A percentile compares a stretch with the other conserved stretches of the same genome.
Evolutionary conservation across 1,140 invertebrate genomes (phyloP).

Genomic region (Pogonomyrmex barbatus): DNA sequence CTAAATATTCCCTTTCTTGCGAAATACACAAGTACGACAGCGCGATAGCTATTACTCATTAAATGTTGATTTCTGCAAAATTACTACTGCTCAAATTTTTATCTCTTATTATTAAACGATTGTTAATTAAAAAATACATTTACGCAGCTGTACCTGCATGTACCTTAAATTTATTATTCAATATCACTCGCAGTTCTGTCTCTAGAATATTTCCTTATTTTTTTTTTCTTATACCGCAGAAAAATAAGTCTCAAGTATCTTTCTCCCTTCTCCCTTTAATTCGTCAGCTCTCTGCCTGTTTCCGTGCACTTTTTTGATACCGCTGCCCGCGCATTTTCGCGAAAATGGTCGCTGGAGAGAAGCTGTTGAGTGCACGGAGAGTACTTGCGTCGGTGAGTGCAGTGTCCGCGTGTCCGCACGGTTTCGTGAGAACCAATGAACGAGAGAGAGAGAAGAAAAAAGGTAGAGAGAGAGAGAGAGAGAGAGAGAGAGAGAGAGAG

Average conservation of each 20-base stretch:
- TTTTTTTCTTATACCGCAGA: not conserved
- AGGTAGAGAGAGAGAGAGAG: not conserved
- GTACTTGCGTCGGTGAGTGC: conserved; percentile 45
- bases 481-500: conserved; percentile 28
- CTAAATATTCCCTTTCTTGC: conserved; percentile 28
- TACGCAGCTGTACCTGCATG: not conserved
- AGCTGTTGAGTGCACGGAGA: conserved; percentile 24
- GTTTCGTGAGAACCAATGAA: conserved; percentile 28
- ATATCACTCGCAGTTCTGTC: not conserved
- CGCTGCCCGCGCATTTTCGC: conserved; percentile 66
- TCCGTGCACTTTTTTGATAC: conserved; percentile 62
- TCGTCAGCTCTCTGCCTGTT: conserved; percentile 44
- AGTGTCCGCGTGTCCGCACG: not conserved
- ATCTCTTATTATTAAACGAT: not conserved
- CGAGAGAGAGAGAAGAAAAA: not conserved
- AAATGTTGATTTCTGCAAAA: not conserved
- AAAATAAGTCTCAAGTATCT: conserved; percentile 26
- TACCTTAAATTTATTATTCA: not conserved
- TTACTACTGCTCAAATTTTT: not conserved
- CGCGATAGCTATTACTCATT: not conserved
- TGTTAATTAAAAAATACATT: not conserved
- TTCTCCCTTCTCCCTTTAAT: not conserved
- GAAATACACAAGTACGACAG: not conserved
- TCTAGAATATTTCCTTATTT: not conserved
- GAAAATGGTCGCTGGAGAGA: conserved; percentile 77